Evolutionary conservation across 2,113 vertebrate species (phyloP), one percentile per base, ranked within the genome.

Genomic region (Neodon shergylaensis): DNA sequence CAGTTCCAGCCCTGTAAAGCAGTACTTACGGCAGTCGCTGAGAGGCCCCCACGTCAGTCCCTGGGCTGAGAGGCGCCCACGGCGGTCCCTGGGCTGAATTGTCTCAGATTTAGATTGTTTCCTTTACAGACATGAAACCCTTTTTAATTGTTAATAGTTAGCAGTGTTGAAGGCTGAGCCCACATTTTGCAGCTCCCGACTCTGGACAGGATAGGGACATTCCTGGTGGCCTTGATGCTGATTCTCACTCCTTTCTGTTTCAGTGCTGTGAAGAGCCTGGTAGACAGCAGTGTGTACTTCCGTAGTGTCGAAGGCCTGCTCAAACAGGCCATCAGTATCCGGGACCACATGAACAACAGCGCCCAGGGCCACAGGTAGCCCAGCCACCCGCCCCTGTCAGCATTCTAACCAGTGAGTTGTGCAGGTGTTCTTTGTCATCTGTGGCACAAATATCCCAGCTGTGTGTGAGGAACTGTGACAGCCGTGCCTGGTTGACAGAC

Each of bases 231-330:
- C 36, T 24, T 8, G 16, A 42, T 26, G 22, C 58, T 88, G 33
- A 88, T 17, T 22, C 65, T 0, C 6, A 7, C 1, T 72, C 70
- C 14, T 78, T 52, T 72, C 87, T 7, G 3, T 97, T 96, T 0
- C 97, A 99, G 99, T 6, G 99, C 99, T 0, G 99, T 99, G 96
- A 99, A 99, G 98, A 99, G 98, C 98, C 99, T 99, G 98, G 98
- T 99, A 0, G 99, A 99, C 98, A 99, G 99, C 98, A 98, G 98
- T 0, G 83, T 99, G 72, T 99, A 99, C 98, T 99, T 99, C 98
- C 99, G 99, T 98, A 99, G 99, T 95, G 99, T 99, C 0, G 99
- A 99, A 78, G 97, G 98, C 19, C 98, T 99, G 65, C 99, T 99
- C 28, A 98, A 93, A 7, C 99, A 99, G 4, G 98, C 99, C 98